A percentile compares a stretch with the other conserved stretches of the same genome.
phyloP scores from a whole-genome alignment of 2,888 invertebrate genomes.

The Apoderus coryli region DNA sequence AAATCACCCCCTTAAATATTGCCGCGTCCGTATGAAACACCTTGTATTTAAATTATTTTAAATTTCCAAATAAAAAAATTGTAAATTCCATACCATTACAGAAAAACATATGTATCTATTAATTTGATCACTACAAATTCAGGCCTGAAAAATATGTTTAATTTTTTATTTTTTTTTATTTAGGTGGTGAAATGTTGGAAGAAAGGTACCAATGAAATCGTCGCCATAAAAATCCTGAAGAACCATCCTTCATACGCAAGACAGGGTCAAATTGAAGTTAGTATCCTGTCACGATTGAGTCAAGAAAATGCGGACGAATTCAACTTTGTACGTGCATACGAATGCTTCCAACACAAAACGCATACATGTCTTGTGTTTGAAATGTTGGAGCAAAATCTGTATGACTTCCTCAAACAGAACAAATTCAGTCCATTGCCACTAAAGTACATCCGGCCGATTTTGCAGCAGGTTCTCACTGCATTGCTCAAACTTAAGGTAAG shows the following conservation, averaged over 20 bases:
- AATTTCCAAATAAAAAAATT: too few species aligned
- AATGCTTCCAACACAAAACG: conserved; percentile 99
- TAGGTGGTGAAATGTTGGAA: conserved; percentile 99
- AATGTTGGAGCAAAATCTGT: conserved; percentile 99
- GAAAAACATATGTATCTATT: too few species aligned
- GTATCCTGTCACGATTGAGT: conserved; percentile 80
- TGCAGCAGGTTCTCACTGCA: conserved; percentile 87
- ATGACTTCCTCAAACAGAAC: conserved; percentile 99
- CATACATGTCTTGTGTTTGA: conserved; percentile 99
- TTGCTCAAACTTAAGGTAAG: conserved; percentile 84
- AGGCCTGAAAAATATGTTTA: too few species aligned
- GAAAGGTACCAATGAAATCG: conserved; percentile 99
- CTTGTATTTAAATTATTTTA: too few species aligned
- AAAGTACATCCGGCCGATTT: conserved; percentile 95
- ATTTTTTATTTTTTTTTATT: too few species aligned
- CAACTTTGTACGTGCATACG: conserved; percentile 99
- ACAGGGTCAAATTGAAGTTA: conserved; percentile 99
- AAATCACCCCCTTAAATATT: too few species aligned
- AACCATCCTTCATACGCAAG: conserved; percentile 99
- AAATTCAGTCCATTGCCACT: conserved; percentile 98
- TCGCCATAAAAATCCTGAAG: conserved; percentile 99
- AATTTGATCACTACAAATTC: too few species aligned
- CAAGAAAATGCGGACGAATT: conserved; percentile 98
- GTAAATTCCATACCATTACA: too few species aligned
- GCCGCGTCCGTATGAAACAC: too few species aligned